Evolutionary conservation across 2,888 invertebrate species (phyloP).

Genomic region (Hyppa rectilinea): DNA sequence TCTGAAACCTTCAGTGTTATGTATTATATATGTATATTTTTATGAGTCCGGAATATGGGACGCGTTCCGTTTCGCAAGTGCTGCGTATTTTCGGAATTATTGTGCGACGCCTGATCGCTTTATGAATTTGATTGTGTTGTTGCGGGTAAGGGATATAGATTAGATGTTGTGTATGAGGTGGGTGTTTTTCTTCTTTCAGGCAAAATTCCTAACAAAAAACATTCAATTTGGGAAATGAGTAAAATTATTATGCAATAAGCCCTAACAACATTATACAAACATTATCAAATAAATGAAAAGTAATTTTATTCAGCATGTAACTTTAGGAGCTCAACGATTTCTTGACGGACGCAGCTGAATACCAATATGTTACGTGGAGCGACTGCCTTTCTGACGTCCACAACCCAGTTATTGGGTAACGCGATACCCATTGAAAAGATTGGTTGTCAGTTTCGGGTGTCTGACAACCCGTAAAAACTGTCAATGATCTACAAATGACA

Average conservation of each 20-base stretch:
- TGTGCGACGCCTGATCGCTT: conserved; percentile 63
- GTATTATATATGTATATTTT: conserved; percentile 81
- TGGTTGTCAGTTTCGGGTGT: no score
- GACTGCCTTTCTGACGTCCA: no score
- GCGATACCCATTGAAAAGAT: no score
- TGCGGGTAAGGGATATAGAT: conserved; percentile 46
- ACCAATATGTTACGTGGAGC: no score
- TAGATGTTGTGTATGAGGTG: conserved; percentile 33
- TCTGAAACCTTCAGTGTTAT: conserved; percentile 81
- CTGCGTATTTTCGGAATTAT: conserved; percentile 74
- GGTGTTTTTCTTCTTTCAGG: conserved; percentile 24
- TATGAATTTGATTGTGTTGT: conserved; percentile 66
- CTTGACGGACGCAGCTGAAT: no score
- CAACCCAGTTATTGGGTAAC: no score
- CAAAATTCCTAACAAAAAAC: not conserved
- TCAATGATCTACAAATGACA: no score
- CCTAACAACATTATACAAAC: not conserved
- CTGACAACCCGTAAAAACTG: no score
- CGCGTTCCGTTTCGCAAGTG: conserved; percentile 76
- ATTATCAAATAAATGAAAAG: not conserved
- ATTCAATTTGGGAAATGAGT: not conserved
- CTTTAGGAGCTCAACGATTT: no score
- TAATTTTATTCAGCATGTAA: not conserved
- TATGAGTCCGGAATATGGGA: conserved; percentile 78
- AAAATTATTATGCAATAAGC: not conserved